Conservation (phyloP, 2,888 invertebrate genomes). For the Malacosoma neustria region DNA sequence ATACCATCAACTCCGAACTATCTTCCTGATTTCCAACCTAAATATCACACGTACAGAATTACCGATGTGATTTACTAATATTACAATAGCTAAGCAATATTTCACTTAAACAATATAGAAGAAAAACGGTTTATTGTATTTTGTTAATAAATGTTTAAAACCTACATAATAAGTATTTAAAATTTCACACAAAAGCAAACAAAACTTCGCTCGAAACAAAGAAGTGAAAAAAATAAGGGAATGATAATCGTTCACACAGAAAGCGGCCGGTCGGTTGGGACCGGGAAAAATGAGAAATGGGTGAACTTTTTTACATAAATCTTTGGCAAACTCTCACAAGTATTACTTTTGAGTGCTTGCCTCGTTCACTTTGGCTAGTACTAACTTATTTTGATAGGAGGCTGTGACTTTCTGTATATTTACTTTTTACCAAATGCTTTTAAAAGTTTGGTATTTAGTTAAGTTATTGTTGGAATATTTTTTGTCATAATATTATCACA, state of each 20-base stretch:
- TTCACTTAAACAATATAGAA: too few relatives aligned
- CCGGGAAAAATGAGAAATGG: slow-evolving; percentile 19
- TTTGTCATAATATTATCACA: too few relatives aligned
- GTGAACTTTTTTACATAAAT: slow-evolving; percentile 11
- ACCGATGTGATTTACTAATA: too few relatives aligned
- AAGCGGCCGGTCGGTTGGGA: slow-evolving; percentile 23
- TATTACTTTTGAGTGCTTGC: slow-evolving; percentile 41
- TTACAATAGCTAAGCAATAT: too few relatives aligned
- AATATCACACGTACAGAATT: too few relatives aligned
- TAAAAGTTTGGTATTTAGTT: not conserved
- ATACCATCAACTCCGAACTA: too few relatives aligned
- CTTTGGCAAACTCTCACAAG: slow-evolving; percentile 35
- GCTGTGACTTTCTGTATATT: not conserved
- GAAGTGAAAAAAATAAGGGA: slow-evolving; percentile 35
- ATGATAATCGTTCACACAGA: slow-evolving; percentile 66
- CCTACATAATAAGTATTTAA: not conserved
- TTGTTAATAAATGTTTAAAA: too few relatives aligned
- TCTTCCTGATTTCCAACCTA: too few relatives aligned
- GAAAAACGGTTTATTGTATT: too few relatives aligned
- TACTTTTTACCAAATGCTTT: not conserved
- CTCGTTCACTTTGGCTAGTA: slow-evolving; percentile 11
- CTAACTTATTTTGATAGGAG: not conserved
- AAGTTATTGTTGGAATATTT: too few relatives aligned
- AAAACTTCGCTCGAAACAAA: too few relatives aligned
- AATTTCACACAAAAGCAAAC: not conserved